A percentile compares a stretch with the other conserved stretches of the same genome.
Evolutionary conservation across 2,113 vertebrate species (phyloP).

Genomic region (Lates calcarifer): DNA sequence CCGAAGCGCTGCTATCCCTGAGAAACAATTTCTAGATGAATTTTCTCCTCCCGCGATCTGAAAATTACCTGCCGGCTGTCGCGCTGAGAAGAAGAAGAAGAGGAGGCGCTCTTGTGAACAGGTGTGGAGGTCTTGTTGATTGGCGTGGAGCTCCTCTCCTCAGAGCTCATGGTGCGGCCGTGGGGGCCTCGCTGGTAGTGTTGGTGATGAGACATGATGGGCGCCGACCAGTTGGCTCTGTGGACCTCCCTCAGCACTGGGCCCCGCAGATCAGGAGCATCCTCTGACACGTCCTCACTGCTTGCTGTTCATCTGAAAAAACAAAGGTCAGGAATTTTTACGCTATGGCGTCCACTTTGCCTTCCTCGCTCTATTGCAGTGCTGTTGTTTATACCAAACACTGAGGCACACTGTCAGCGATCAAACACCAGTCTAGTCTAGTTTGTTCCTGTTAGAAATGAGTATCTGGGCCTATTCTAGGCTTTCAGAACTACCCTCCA

Average conservation of each 20-base stretch:
- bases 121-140: slow-evolving; percentile 92
- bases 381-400: not conserved
- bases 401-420: not conserved
- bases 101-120: slow-evolving; percentile 95
- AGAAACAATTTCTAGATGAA: slow-evolving; percentile 10
- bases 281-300: slow-evolving; percentile 65
- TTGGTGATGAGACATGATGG: slow-evolving; percentile 82
- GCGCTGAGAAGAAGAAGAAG: slow-evolving; percentile 92
- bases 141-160: slow-evolving; percentile 90
- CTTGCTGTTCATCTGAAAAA: slow-evolving; percentile 73
- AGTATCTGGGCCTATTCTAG: not conserved
- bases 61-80: slow-evolving; percentile 94
- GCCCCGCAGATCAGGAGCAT: slow-evolving; percentile 66
- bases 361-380: slow-evolving; percentile 20
- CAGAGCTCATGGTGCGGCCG: slow-evolving; percentile 91
- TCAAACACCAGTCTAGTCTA: slow-evolving; percentile 15
- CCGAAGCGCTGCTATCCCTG: slow-evolving; percentile 13
- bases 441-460: slow-evolving; percentile 13
- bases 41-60: not conserved
- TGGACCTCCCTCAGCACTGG: slow-evolving; percentile 70
- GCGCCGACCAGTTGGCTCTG: slow-evolving; percentile 61
- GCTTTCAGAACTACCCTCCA: slow-evolving; percentile 21
- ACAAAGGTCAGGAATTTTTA: slow-evolving; percentile 39
- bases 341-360: not conserved
- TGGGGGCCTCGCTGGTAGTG: slow-evolving; percentile 77